Base-by-base conservation (phyloP, 2,888 invertebrate genomes). In the Ecliptopera silaceata region DNA sequence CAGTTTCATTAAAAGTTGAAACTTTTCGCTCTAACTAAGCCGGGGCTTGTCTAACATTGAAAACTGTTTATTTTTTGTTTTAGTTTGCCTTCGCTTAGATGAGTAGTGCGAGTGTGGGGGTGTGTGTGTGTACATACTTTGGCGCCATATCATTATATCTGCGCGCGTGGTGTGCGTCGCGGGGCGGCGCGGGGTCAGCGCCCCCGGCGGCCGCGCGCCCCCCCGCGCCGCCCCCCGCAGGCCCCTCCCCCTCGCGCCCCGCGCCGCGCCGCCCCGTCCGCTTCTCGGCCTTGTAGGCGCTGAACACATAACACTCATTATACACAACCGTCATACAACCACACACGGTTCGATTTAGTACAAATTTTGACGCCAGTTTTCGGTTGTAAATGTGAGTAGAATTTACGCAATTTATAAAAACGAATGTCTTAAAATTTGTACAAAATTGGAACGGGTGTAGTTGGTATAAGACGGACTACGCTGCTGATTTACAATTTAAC, bases 91-190 rank as follows among this genome's bases (percentile, higher is more conserved):
- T 13, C 34, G 34, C 13, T 34, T 36, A 15, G 15, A 15, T 10
- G 6, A 0, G 15, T 36, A 15, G 8, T 6, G 3, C 15, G 15
- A 15, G 36, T 36, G 8, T 10, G 13, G 12, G 15, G 3, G 5
- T 5, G 2, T 1, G 39, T 18, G 11, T 4, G 4, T 10, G 55
- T 76, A 94, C 95, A 95, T 93, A 96, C 96, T 96, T 96, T 82
- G 96, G 96, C 80, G 96, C 96, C 94, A 96, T 95, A 87, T 96
- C 96, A 82, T 95, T 94, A 91, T 96, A 96, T 88, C 89, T 78
- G 88, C 89, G 88, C 96, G 94, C 76, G 95, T 94, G 83, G 85
- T 85, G 86, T 81, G 95, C 94, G 86, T 87, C 88, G 84, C 85
- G 73, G 80, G 86, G 83, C 79, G 92, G 91, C 55, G 76, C 92